Conservation (phyloP, 2,113 vertebrate species). For the Leiothrix lutea region DNA sequence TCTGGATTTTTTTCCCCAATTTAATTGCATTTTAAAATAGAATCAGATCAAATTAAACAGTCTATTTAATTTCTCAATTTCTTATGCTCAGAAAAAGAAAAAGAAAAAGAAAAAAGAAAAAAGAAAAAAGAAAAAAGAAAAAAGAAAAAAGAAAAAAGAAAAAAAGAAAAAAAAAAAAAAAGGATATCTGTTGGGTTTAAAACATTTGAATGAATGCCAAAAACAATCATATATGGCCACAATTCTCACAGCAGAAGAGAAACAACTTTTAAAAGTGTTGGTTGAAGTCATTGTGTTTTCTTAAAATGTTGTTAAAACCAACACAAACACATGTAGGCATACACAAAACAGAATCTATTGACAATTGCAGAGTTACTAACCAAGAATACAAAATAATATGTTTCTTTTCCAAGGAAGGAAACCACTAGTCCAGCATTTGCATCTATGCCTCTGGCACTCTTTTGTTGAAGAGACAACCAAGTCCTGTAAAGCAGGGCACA, state of each 20-base stretch:
- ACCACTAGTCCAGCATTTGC: neutral
- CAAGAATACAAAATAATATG: neutral
- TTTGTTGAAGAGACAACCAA: neutral
- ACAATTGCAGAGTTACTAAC: neutral
- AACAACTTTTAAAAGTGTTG: neutral
- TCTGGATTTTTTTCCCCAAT: neutral
- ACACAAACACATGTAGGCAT: neutral
- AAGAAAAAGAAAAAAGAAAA: neutral
- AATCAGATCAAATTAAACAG: neutral
- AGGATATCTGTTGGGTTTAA: neutral
- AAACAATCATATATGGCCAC: neutral
- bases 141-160: neutral
- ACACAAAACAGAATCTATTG: neutral
- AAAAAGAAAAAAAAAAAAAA: neutral
- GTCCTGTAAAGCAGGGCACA: neutral
- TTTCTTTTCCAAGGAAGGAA: neutral
- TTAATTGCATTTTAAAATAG: neutral
- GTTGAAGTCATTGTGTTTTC: neutral
- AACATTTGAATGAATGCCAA: neutral
- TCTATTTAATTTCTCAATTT: constrained; percentile 2
- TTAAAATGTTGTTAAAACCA: neutral
- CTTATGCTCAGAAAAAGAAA: neutral
- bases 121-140: neutral
- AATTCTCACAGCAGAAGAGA: neutral
- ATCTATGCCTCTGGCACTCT: neutral